Conservation (phyloP, 2,888 invertebrate genomes). For the Cylindroiulus punctatus region DNA sequence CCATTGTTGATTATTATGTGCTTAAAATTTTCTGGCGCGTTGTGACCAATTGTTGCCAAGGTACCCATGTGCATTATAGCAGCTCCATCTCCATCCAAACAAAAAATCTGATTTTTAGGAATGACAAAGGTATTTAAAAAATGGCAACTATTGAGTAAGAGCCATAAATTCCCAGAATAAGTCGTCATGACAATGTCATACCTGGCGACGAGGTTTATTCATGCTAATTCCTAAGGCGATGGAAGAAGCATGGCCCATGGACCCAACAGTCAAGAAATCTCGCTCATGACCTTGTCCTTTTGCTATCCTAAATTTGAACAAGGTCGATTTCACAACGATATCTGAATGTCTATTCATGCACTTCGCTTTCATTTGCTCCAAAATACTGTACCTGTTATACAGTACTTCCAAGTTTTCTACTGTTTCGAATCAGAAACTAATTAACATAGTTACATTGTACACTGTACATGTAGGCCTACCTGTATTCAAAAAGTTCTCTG, state of each 20-base stretch:
- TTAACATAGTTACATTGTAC: too few species aligned
- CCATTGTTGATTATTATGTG: constrained; percentile 68
- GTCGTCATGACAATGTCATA: neutral
- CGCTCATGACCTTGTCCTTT: constrained; percentile 66
- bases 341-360: neutral
- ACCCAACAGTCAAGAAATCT: constrained; percentile 68
- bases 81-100: constrained; percentile 67
- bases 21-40: constrained; percentile 64
- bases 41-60: constrained; percentile 65
- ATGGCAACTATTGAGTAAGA: neutral
- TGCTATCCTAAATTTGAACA: constrained; percentile 61
- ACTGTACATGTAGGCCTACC: too few species aligned
- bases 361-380: neutral
- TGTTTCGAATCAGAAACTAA: too few species aligned
- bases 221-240: constrained; percentile 67
- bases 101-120: constrained; percentile 62
- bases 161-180: neutral
- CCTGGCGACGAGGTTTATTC: constrained; percentile 62
- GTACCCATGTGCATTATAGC: constrained; percentile 68
- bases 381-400: too few species aligned
- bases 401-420: too few species aligned
- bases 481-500: constrained; percentile 67
- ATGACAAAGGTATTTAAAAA: neutral
- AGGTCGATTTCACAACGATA: neutral
- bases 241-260: constrained; percentile 67